These are phyloP conservation scores for Gopherus flavomarginatus DNA, from an alignment of 2,113 vertebrate genomes.

Conservation along the genomic window DNA sequence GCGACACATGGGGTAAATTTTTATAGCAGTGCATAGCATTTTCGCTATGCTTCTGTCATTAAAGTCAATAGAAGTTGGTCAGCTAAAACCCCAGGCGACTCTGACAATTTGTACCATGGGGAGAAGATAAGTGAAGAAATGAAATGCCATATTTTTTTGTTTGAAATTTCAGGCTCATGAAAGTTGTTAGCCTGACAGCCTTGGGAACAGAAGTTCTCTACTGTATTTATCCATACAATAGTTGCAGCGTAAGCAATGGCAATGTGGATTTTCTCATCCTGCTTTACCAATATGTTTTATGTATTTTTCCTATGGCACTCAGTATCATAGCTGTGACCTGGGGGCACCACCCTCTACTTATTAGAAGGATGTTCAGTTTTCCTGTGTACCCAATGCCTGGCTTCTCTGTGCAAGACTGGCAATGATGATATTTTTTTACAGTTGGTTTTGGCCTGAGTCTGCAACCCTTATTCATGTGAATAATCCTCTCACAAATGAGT, in stretches of 20 bases:
- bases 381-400: neutral
- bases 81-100: constrained; percentile 48
- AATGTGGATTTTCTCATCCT: neutral
- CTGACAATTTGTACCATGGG: constrained; percentile 31
- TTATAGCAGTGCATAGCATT: constrained; percentile 42
- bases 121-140: constrained; percentile 53
- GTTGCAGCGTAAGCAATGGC: neutral
- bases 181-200: constrained; percentile 41
- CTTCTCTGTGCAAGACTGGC: neutral
- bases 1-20: constrained; percentile 47
- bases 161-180: constrained; percentile 57
- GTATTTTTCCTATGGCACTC: neutral
- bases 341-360: neutral
- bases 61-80: constrained; percentile 54
- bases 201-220: constrained; percentile 48
- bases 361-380: neutral
- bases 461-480: neutral
- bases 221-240: constrained; percentile 35
- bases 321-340: neutral
- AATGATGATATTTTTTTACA: neutral
- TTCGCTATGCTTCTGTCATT: constrained; percentile 57
- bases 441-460: neutral
- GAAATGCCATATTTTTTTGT: constrained; percentile 42
- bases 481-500: neutral
- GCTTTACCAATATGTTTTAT: neutral